Percentiles rank a stretch among this genome's conserved stretches.
Conservation (phyloP, 2,797 vertebrate species). For the Rhincodon typus region DNA sequence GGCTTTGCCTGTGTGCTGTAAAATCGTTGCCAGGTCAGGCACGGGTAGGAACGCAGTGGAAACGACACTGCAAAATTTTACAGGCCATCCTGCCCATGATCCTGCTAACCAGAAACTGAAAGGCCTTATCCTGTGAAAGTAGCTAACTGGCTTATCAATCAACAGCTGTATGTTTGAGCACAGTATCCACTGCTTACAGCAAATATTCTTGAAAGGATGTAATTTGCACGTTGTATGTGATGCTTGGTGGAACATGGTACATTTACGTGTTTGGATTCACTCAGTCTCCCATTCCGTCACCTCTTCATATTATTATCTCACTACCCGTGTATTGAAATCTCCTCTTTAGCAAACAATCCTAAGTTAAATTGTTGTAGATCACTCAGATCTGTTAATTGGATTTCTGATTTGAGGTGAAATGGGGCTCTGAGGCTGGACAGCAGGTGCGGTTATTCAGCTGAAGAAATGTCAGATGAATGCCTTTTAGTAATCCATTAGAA, state of each 20-base stretch:
- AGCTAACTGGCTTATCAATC: neutral
- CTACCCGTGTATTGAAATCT: neutral
- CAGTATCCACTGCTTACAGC: neutral
- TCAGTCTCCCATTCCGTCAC: neutral
- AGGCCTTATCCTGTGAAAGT: neutral
- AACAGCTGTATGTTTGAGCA: neutral
- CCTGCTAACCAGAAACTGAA: no score
- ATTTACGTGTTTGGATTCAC: neutral
- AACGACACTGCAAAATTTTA: no score
- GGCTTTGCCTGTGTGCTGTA: no score
- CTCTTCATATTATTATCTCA: neutral
- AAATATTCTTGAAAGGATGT: neutral
- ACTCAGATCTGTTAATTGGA: neutral
- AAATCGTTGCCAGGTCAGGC: no score
- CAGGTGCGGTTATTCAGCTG: neutral
- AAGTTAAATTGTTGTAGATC: neutral
- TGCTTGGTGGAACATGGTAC: neutral
- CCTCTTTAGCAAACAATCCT: neutral
- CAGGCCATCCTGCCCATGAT: no score
- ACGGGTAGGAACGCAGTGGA: no score
- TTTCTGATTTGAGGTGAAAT: neutral
- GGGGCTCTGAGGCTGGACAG: neutral
- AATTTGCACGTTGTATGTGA: neutral
- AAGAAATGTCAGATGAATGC: neutral
- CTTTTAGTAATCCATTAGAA: no score